These are phyloP conservation scores for Hypothenemus hampei DNA, from an alignment of 1,140 invertebrate species.

Conservation along the genomic window DNA sequence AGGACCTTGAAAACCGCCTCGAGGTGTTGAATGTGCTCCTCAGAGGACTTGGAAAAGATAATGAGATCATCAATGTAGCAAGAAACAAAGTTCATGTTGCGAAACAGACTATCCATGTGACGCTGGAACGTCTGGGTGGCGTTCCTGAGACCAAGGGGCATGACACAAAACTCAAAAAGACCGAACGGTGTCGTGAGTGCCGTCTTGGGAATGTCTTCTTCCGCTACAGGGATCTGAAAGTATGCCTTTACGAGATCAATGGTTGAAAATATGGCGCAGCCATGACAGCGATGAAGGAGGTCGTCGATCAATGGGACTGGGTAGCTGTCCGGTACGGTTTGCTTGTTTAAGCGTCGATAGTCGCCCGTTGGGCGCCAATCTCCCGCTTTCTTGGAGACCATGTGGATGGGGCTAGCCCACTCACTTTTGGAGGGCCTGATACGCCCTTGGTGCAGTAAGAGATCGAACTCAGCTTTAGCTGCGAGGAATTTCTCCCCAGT, in stretches of 20 bases:
- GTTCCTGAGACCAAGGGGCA: background rate
- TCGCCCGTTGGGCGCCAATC: background rate
- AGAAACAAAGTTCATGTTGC: background rate
- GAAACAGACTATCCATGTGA: background rate
- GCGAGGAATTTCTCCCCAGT: background rate
- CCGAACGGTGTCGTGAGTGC: too few species aligned
- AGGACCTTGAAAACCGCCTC: background rate
- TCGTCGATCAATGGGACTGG: background rate
- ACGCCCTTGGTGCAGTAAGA: too few species aligned
- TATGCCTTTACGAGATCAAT: constrained; percentile 49
- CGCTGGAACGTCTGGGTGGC: background rate
- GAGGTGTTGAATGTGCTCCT: background rate
- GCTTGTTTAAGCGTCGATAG: background rate
- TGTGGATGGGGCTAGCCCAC: background rate
- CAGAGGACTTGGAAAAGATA: background rate
- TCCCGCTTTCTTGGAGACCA: background rate
- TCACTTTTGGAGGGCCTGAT: background rate
- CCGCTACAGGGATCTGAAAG: constrained; percentile 41
- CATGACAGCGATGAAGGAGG: background rate
- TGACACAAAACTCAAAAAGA: constrained; percentile 41
- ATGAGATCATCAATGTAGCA: background rate
- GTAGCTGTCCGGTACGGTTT: background rate
- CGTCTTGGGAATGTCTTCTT: constrained; percentile 39
- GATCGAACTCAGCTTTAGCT: background rate
- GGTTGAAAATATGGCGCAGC: constrained; percentile 42